Base-by-base conservation (phyloP, 2,888 invertebrate species). In the Pachliopta kotzebuea region DNA sequence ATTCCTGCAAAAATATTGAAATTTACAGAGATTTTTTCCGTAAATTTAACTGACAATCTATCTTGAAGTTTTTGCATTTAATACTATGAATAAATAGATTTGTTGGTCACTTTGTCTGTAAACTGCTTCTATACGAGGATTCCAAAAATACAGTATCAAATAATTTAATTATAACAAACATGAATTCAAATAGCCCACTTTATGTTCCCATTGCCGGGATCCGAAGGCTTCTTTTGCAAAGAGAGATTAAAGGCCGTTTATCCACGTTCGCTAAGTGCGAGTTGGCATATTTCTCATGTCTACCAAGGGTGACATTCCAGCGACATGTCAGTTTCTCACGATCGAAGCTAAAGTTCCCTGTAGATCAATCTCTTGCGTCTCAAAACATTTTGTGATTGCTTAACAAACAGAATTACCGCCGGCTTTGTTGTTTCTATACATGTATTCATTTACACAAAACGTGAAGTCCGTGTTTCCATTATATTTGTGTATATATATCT, bases 111-210 rank as follows among this genome's bases (percentile, higher is more conserved):
- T 53, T 53, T 18, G 18, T 17, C 45, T 55, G 14, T 55, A 29
- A 57, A 14, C 24, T 45, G 14, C n/a, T 21, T 56, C 29, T 50
- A 31, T 62, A 62, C 56, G 57, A 24, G 9, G 24, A 53, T 0
- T 62, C 62, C 26, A 62, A 57, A 62, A 62, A 62, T 60, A 54
- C 42, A 54, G 24, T 57, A 52, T 52, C 31, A 24, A 11, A 20
- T 23, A 31, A 8, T 11, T 31, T 45, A 45, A 18, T 45, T 45
- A 45, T n/a, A n/a, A n/a, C n/a, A n/a, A n/a, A 45, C 18, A 7
- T n/a, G 45, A n/a, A 45, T 45, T 45, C n/a, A 18, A 37, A 37
- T 14, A 37, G 37, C 37, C 37, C 11, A 37, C 37, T 9, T 31
- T 14, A 37, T 14, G 37, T 37, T 37, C 14, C 37, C 14, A 14